Evolutionary conservation across 64 coral and sea anemone species (phyloP).

Genomic region (Orbicella faveolata): DNA sequence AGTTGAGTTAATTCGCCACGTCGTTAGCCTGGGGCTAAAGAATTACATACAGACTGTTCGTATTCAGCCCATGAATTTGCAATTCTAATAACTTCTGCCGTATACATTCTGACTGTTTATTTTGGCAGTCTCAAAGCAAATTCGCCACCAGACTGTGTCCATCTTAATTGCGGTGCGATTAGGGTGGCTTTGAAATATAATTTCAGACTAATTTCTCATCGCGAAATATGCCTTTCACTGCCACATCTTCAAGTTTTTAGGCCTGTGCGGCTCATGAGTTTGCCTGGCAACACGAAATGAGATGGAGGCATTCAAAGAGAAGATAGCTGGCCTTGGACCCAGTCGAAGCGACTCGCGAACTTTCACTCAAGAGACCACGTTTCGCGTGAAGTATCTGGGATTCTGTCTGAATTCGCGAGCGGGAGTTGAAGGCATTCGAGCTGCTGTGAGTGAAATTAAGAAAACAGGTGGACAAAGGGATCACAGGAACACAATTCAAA

Average conservation of each 20-base stretch:
- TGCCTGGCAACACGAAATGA: not conserved
- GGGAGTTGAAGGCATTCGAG: conserved; percentile 43
- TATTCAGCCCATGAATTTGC: conserved; percentile 23
- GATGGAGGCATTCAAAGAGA: conserved; percentile 33
- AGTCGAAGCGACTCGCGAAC: conserved; percentile 21
- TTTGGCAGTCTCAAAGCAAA: not conserved
- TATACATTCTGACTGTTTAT: not conserved
- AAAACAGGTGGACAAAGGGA: not conserved
- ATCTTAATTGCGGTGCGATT: not conserved
- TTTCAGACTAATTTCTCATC: not conserved
- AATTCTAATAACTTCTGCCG: conserved; percentile 22
- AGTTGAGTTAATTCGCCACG: not conserved
- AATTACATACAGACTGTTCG: not conserved
- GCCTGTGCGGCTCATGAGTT: not conserved
- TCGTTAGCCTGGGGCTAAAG: not conserved
- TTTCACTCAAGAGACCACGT: conserved; percentile 26
- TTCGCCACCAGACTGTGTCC: not conserved
- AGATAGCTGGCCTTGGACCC: not conserved
- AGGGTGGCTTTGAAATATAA: not conserved
- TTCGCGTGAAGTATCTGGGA: conserved; percentile 65
- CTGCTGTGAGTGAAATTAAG: conserved; percentile 34
- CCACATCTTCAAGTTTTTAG: not conserved
- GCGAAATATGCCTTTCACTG: not conserved
- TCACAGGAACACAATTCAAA: conserved; percentile 21
- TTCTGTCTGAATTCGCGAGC: conserved; percentile 37